Percentiles rank a stretch among this genome's conserved stretches.
Conservation (phyloP, 92 coral and sea anemone genomes). For the Pocillopora grandis region DNA sequence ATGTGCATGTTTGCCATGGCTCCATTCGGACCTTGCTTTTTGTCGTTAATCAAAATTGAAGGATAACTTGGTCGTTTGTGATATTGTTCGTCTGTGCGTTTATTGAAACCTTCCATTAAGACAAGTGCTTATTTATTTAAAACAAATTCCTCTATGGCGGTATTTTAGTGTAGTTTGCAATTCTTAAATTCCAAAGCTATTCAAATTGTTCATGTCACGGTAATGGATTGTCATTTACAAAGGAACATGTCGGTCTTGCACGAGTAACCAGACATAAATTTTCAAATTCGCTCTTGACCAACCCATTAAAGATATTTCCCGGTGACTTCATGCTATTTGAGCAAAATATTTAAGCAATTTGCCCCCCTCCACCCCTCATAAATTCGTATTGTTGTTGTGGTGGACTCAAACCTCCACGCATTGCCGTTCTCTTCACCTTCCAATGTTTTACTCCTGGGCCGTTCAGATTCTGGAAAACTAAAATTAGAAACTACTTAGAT, state of each 20-base stretch:
- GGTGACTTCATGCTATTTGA: slow-evolving; percentile 33
- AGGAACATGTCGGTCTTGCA: background rate
- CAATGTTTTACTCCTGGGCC: background rate
- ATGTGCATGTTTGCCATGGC: background rate
- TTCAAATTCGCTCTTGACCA: background rate
- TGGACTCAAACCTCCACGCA: background rate
- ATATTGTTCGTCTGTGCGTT: slow-evolving; percentile 2
- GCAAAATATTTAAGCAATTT: slow-evolving; percentile 15
- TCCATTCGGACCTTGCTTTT: background rate
- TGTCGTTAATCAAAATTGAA: background rate
- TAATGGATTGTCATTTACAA: background rate
- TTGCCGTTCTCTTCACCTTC: background rate
- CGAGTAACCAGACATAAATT: background rate
- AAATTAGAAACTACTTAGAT: background rate
- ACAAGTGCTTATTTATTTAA: slow-evolving; percentile 8
- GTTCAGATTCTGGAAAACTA: background rate
- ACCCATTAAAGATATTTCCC: slow-evolving; percentile 4
- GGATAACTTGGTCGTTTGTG: slow-evolving; percentile 4
- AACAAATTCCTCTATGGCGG: background rate
- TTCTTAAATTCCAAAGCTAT: too few relatives aligned
- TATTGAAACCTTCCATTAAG: background rate
- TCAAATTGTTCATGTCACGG: too few relatives aligned
- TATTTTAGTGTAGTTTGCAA: background rate
- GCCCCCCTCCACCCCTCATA: background rate
- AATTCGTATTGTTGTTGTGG: background rate